Percentiles rank a stretch among this genome's conserved stretches.
Conservation (phyloP, 2,888 invertebrate genomes). For the Terebella lapidaria region DNA sequence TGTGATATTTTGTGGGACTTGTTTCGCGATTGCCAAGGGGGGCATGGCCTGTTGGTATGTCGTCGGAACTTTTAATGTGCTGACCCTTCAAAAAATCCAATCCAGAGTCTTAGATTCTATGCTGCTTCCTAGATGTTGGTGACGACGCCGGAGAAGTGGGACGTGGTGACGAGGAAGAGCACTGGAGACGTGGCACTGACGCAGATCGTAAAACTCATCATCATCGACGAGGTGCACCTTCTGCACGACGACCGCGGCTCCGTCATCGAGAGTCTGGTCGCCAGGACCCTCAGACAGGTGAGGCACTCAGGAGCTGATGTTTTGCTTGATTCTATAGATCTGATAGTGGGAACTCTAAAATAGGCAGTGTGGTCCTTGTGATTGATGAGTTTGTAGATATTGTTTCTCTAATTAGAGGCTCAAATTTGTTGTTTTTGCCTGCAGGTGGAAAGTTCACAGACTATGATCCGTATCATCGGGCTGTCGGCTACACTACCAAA, state of each 20-base stretch:
- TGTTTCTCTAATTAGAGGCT: too few species aligned
- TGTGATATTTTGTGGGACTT: conserved; percentile 68
- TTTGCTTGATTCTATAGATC: too few species aligned
- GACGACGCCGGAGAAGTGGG: conserved; percentile 99
- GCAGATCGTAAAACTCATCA: conserved; percentile 83
- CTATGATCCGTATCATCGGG: conserved; percentile 93
- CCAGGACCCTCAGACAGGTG: conserved; percentile 83
- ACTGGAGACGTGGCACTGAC: conserved; percentile 61
- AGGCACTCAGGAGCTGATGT: too few species aligned
- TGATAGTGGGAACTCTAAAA: too few species aligned
- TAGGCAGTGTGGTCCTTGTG: too few species aligned
- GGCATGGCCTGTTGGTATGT: too few species aligned
- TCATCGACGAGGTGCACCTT: conserved; percentile 90
- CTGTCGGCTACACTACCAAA: conserved; percentile 96
- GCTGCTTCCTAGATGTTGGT: conserved; percentile 81
- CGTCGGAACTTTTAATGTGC: too few species aligned
- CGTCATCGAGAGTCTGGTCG: conserved; percentile 94
- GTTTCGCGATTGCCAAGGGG: too few species aligned
- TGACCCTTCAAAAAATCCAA: too few species aligned
- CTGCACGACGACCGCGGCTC: conserved; percentile 96
- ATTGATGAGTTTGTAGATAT: too few species aligned
- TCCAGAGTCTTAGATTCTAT: too few species aligned
- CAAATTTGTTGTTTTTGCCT: too few species aligned
- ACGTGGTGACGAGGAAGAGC: conserved; percentile 90
- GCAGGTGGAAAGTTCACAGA: conserved; percentile 58